Percentiles rank a stretch among this genome's conserved stretches.
Conservation (phyloP, 2,888 invertebrate genomes). For the Cheiracanthium punctorium region DNA sequence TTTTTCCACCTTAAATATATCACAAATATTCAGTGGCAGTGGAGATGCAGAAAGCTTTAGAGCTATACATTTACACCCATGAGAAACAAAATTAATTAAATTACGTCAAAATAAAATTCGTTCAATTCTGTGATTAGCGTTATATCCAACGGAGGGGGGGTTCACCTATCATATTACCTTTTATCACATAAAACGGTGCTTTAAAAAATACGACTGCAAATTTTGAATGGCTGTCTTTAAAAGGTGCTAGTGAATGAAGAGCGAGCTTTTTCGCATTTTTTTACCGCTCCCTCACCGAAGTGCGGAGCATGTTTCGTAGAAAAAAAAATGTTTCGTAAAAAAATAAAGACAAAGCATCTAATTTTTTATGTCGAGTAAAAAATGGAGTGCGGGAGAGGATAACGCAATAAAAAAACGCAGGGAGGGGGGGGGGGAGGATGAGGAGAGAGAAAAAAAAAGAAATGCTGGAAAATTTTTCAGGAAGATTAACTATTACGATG, state of each 20-base stretch:
- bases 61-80: no score
- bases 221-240: background rate
- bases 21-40: no score
- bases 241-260: background rate
- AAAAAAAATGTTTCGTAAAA: constrained; percentile 24
- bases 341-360: constrained; percentile 48
- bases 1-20: no score
- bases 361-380: constrained; percentile 55
- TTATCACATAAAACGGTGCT: background rate
- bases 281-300: background rate
- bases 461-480: constrained; percentile 56
- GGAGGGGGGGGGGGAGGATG: no score
- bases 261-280: background rate
- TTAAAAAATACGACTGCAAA: constrained; percentile 1
- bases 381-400: constrained; percentile 26
- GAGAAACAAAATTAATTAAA: no score
- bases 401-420: constrained; percentile 10
- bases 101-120: background rate
- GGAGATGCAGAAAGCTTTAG: no score
- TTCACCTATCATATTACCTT: background rate
- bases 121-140: background rate
- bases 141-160: background rate
- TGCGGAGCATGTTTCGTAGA: background rate
- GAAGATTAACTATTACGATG: constrained; percentile 66
- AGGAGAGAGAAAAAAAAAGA: constrained; percentile 17